phyloP scores from a whole-genome alignment of 1,140 invertebrate genomes.

The Saxidomus purpurata region DNA sequence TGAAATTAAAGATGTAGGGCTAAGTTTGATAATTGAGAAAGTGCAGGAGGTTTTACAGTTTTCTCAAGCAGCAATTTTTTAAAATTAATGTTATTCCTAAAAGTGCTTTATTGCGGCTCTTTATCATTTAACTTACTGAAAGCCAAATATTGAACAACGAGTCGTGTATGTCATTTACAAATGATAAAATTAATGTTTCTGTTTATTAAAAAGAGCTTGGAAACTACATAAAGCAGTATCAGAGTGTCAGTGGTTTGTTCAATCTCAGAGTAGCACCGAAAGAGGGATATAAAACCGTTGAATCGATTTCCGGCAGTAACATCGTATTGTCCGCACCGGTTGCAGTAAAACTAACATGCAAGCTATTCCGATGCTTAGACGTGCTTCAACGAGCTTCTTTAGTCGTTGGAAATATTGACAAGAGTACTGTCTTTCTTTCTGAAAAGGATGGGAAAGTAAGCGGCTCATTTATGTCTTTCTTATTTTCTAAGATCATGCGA shows the following conservation, averaged over 20 bases:
- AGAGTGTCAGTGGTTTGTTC: not conserved
- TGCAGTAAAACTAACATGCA: not conserved
- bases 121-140: too few relatives aligned
- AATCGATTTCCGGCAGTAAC: not conserved
- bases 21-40: too few relatives aligned
- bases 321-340: not conserved
- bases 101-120: too few relatives aligned
- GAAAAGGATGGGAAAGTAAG: not conserved
- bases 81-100: too few relatives aligned
- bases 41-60: too few relatives aligned
- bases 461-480: not conserved
- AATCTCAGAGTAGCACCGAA: not conserved
- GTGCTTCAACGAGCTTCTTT: not conserved
- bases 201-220: not conserved
- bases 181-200: too few relatives aligned
- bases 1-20: too few relatives aligned
- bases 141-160: too few relatives aligned
- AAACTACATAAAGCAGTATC: not conserved
- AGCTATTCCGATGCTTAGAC: not conserved
- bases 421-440: not conserved
- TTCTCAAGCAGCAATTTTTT: too few relatives aligned
- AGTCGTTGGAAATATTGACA: not conserved
- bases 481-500: not conserved
- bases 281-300: not conserved
- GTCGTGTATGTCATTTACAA: too few relatives aligned